Conservation (phyloP, 2,113 vertebrate genomes). For the Acrocephalus kingi region DNA sequence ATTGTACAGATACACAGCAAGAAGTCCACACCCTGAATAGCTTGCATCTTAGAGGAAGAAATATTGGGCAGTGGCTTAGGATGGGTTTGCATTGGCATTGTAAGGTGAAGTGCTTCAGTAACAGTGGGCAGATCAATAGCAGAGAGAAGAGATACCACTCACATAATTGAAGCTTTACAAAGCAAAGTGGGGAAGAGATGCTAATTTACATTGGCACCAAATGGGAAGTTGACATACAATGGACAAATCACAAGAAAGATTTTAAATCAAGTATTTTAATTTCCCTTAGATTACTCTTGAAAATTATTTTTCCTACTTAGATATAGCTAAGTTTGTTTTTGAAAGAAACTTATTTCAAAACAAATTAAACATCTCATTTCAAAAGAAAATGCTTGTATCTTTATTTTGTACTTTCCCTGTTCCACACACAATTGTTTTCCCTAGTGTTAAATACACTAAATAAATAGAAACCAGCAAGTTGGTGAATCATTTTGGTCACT, state of each 20-base stretch:
- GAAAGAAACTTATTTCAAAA: background rate
- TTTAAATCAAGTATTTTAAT: background rate
- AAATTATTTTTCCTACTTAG: background rate
- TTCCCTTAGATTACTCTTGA: background rate
- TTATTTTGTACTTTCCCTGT: background rate
- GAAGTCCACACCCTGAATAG: background rate
- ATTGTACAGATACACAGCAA: background rate
- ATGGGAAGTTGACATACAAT: background rate
- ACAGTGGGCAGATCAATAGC: background rate
- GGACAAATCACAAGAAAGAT: background rate
- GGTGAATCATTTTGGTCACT: background rate
- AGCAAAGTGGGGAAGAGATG: background rate
- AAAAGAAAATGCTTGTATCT: background rate
- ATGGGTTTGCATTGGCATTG: background rate
- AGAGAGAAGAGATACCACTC: background rate
- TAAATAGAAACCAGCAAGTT: background rate
- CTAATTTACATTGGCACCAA: background rate
- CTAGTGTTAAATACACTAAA: background rate
- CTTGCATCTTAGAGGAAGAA: background rate
- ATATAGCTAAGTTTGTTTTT: background rate
- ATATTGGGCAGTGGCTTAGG: background rate
- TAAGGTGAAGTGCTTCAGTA: background rate
- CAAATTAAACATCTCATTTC: background rate
- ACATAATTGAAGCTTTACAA: background rate
- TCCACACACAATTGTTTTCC: background rate